Evolutionary conservation across 2,113 vertebrate species (phyloP).

Genomic region (Mustelus asterias): DNA sequence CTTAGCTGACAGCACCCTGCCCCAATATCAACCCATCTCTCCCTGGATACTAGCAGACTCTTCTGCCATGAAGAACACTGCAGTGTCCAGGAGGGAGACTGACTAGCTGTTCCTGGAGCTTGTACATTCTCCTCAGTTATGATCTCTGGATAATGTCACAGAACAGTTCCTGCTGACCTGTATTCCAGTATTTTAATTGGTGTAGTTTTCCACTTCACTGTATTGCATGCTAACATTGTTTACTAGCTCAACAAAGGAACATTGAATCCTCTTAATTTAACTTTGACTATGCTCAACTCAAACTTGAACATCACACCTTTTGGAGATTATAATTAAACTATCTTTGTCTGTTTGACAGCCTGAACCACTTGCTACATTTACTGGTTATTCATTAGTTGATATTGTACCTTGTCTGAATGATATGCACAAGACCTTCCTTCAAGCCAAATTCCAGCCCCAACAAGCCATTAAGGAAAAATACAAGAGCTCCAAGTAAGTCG

Average conservation of each 20-base stretch:
- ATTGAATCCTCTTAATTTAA: too few relatives aligned
- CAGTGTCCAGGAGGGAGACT: neutral
- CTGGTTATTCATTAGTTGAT: conserved; percentile 73
- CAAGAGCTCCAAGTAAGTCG: conserved; percentile 70
- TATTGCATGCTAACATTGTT: too few relatives aligned
- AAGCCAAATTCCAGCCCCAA: conserved; percentile 59
- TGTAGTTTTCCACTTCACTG: too few relatives aligned
- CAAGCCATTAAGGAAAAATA: conserved; percentile 80
- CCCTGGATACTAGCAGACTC: too few relatives aligned
- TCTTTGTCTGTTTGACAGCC: conserved; percentile 59
- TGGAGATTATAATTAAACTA: neutral
- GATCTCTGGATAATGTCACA: too few relatives aligned
- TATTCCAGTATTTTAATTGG: too few relatives aligned
- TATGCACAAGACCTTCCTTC: conserved; percentile 67
- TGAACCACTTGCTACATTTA: conserved; percentile 66
- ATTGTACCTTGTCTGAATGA: conserved; percentile 72
- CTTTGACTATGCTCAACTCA: neutral
- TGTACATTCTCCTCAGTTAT: neutral
- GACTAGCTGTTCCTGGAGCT: neutral
- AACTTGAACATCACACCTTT: neutral
- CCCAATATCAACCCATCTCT: neutral
- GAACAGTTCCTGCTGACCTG: neutral
- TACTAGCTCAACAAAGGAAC: too few relatives aligned
- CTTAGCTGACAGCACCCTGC: neutral
- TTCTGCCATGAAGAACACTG: neutral